A percentile compares a stretch with the other conserved stretches of the same genome.
Conservation (phyloP, 2,797 vertebrate genomes). For the Phylloscopus collybita region DNA sequence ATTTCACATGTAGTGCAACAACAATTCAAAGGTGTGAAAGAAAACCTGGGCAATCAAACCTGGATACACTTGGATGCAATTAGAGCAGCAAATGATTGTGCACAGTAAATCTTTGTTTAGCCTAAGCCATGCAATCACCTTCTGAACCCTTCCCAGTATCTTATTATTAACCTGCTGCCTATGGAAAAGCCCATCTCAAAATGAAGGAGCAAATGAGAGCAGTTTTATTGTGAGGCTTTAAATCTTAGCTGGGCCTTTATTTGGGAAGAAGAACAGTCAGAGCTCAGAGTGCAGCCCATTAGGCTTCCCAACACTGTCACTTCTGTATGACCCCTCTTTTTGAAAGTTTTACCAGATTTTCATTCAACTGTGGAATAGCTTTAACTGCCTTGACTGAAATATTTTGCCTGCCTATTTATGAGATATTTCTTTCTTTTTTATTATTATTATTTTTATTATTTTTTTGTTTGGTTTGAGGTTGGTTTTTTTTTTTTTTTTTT, state of each 20-base stretch:
- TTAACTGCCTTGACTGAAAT: not conserved
- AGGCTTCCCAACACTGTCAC: not conserved
- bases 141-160: not conserved
- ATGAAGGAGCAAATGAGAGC: conserved; percentile 19
- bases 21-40: not conserved
- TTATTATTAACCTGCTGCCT: conserved; percentile 55
- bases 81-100: conserved; percentile 35
- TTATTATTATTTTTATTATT: not conserved
- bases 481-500: not conserved
- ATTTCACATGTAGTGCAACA: not conserved
- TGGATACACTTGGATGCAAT: conserved; percentile 31
- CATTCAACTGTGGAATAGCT: not conserved
- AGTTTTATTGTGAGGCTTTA: conserved; percentile 15
- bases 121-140: conserved; percentile 31
- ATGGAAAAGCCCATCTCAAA: conserved; percentile 5
- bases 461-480: not conserved
- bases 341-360: not conserved
- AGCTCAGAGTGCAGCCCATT: not conserved
- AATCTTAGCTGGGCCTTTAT: not conserved
- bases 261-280: not conserved
- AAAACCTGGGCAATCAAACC: conserved; percentile 20
- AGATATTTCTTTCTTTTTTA: not conserved
- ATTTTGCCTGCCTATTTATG: not conserved
- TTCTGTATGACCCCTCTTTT: not conserved
- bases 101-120: conserved; percentile 47